Percentiles rank a stretch among this genome's conserved stretches.
These are phyloP conservation scores for Drosophila prosaltans DNA, from an alignment of 1,140 invertebrate genomes.

Conservation along the genomic window DNA sequence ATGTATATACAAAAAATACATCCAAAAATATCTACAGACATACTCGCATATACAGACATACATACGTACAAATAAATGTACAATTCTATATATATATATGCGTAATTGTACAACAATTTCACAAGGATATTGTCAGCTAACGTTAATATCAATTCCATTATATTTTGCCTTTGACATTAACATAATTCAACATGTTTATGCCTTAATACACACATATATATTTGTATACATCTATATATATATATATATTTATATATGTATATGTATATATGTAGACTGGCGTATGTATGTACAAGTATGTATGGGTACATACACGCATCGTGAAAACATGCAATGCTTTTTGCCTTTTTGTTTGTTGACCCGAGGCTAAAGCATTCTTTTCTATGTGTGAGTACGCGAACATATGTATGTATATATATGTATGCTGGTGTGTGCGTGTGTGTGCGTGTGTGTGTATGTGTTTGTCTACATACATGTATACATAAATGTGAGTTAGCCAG, in stretches of 20 bases:
- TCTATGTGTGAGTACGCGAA: slow-evolving; percentile 31
- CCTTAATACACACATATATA: not conserved
- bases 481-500: slow-evolving; percentile 13
- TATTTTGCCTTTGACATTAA: slow-evolving; percentile 3
- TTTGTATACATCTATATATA: not conserved
- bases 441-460: slow-evolving; percentile 4
- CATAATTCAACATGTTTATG: slow-evolving; percentile 21
- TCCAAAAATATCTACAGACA: too few species aligned
- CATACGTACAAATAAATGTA: not conserved
- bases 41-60: not conserved
- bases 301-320: slow-evolving; percentile 6
- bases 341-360: slow-evolving; percentile 57
- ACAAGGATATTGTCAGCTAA: not conserved
- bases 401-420: slow-evolving; percentile 8
- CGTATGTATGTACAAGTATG: not conserved
- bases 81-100: not conserved
- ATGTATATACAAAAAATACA: not conserved
- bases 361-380: slow-evolving; percentile 33
- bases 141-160: not conserved
- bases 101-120: not conserved
- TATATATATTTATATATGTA: not conserved
- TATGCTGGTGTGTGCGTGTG: not conserved
- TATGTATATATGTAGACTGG: not conserved
- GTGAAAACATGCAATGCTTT: slow-evolving; percentile 55
- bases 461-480: not conserved